Evolutionary conservation across 2,113 vertebrate genomes (phyloP), one percentile per base, ranked within the genome.

Genomic region (Neoarius graeffei): DNA sequence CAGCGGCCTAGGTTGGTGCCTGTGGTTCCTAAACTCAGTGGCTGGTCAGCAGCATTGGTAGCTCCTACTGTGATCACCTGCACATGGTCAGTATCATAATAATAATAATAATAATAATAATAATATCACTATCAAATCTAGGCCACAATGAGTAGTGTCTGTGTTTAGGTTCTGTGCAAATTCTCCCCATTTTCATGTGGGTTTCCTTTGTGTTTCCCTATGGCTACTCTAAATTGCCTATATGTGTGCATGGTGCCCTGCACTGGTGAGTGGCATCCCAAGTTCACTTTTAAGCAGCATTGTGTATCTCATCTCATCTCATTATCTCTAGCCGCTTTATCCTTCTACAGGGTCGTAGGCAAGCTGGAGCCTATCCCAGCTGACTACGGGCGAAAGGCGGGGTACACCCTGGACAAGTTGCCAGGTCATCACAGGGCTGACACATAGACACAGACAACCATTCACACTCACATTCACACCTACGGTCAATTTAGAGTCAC

Each of bases 51-150:
- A 0, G 92, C 94, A 92, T 98, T 95, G 0, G 96, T 96, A 13
- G 97, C 97, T 0, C 97, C 97, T 0, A 98, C 96, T 0, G 98
- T 96, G 91, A 99, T 97, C 85, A 98, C 97, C 98, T 99, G 85
- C 11, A 85, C 13, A 60, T 4, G n/a, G 19, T 73, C 17, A 62
- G 19, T 13, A 27, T 54, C 7, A 35, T 35, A 35, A 42, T n/a
- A 35, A 69, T 15, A 27, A 19, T 64, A 27, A 60, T 9, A 35
- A 73, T 27, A 50, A 48, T 48, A 17, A 67, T 35, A 71, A 35
- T 17, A 15, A 7, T 17, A 71, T 69, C 6, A 69, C 35, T 35
- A 71, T 35, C 67, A 71, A 67, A 67, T 67, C 25, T n/a, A 79
- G 76, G 25, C 48, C 76, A 35, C 7, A 13, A 71, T 6, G 0